These are phyloP conservation scores for Pithecia hirsuta DNA, from an alignment of 2,797 vertebrate genomes.

Conservation along the genomic window DNA sequence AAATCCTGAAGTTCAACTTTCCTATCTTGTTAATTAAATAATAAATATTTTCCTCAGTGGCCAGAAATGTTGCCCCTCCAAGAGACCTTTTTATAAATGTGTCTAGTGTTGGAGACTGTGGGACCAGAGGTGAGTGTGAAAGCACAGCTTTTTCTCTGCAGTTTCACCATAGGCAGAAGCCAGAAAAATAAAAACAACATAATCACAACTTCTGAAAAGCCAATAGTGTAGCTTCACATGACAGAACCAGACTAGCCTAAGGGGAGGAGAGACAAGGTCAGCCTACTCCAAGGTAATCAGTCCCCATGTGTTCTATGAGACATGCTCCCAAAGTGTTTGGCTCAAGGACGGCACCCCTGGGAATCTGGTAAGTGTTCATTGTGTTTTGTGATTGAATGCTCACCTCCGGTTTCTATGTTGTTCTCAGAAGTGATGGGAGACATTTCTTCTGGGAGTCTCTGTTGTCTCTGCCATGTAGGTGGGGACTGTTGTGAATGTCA, in stretches of 20 bases:
- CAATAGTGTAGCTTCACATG: background rate
- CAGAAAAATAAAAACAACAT: background rate
- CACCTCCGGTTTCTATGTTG: background rate
- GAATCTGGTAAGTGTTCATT: background rate
- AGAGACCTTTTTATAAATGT: background rate
- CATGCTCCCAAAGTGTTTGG: background rate
- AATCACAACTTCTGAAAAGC: background rate
- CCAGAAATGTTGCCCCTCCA: background rate
- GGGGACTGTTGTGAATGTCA: background rate
- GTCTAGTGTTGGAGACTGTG: background rate
- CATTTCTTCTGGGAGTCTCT: background rate
- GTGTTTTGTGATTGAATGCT: background rate
- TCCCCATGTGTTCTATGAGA: background rate
- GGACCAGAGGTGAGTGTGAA: background rate
- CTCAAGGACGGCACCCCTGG: background rate
- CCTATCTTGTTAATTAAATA: slow-evolving; percentile 14
- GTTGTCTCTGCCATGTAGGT: background rate
- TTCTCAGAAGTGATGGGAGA: background rate
- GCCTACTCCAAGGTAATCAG: background rate
- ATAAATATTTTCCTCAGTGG: background rate
- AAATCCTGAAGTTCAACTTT: background rate
- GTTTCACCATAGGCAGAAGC: background rate
- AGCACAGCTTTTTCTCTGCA: background rate
- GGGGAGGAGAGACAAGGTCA: background rate
- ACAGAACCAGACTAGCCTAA: background rate